Base-by-base conservation (phyloP, 2,113 vertebrate genomes). In the Pachycephala philippinensis region DNA sequence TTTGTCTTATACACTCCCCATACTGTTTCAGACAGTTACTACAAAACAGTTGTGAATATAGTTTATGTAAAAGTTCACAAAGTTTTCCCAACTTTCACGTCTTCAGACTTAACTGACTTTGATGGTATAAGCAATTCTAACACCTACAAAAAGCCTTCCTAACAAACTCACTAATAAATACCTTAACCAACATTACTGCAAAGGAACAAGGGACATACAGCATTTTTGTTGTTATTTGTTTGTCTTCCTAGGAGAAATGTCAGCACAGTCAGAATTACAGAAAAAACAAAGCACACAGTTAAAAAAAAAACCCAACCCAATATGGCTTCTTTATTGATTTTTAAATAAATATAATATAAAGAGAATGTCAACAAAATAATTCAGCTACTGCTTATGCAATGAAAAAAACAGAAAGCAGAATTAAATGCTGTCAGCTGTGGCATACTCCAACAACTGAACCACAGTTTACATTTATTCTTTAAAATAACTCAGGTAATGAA, bases 271-370 rank as follows among this genome's bases (percentile, higher is more conserved):
- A 89, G 60, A 69, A 70, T 35, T 70, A 86, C 1, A 3, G 22
- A 69, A 89, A 77, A 83, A 66, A 28, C 5, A 68, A 30, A 76
- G 21, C 12, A 76, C 21, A 30, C 10, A 20, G 15, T 80, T 71
- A 27, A 30, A 82, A 80, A 72, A 64, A 39, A 40, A 28, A 8
- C 40, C 4, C 45, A 12, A 70, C 11, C 83, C 79, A 82, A 65
- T 49, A 61, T 7, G 9, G 40, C 14, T 89, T 76, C 54, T 75
- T 63, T 66, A 95, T 60, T 60, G 91, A 94, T 94, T 94, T 96
- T 79, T 74, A 90, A 91, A 91, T 83, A 94, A 82, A 87, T 14
- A 33, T 31, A 84, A 79, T 72, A 76, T 42, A 94, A 95, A 87
- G 78, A 85, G 45, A 87, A 91, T 13, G 17, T 84, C 71, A 96